Evolutionary conservation across 2,797 vertebrate species (phyloP), one percentile per base, ranked within the genome.

Genomic region (Molossus molossus): DNA sequence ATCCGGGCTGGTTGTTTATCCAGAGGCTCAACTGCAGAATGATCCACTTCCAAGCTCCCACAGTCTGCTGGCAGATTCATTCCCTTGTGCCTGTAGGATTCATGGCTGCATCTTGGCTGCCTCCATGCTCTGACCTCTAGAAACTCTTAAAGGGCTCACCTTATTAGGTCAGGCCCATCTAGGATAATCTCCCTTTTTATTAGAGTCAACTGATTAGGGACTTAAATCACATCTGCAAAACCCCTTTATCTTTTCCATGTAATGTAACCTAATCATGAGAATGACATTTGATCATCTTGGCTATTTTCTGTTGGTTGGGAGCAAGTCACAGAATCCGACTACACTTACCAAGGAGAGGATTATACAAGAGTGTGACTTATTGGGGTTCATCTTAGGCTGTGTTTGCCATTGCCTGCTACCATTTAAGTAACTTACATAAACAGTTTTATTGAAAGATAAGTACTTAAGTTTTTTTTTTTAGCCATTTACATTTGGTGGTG

Each of bases 291-390:
- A 53, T 85, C 17, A 40, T 72, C 37, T 58, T 53, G 60, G 21
- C 50, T n/a, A 18, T 86, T 94, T 94, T 90, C 75, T 94, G 29
- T 87, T 94, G 48, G 11, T 40, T 92, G 67, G 70, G 83, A 67
- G 48, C 70, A 80, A 40, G 48, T 91, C 40, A 80, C 40, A 94
- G 45, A 20, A 57, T 94, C 69, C 96, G 8, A 67, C 45, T 92
- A 48, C 55, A 70, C 11, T 87, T 75, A 40, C 86, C 25, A 21
- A 17, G 37, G 37, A 53, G 58, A 40, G 57, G 23, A 45, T 83
- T 58, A 72, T 65, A 25, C 29, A 65, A 75, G n/a, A n/a, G 45
- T 62, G 8, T 87, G 72, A 83, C 33, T 86, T 72, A 62, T 13
- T 60, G 81, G 29, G 50, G n/a, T 18, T 81, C 18, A 15, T 55